These are phyloP conservation scores for Thyatira batis DNA, from an alignment of 2,888 invertebrate genomes.

Conservation along the genomic window DNA sequence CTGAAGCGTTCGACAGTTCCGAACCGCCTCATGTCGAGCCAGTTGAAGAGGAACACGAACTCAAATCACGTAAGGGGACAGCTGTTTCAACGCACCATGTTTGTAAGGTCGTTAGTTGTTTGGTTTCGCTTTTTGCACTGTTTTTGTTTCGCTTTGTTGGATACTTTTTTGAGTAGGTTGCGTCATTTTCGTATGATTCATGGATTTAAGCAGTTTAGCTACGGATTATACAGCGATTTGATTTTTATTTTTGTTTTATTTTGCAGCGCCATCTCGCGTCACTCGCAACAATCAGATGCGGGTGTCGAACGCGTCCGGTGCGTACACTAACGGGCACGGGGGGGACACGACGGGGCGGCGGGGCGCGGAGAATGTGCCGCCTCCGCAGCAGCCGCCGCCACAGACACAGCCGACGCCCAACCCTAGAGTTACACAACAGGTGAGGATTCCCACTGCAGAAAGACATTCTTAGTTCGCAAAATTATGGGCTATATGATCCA, in stretches of 20 bases:
- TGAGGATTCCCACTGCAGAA: slow-evolving; percentile 20
- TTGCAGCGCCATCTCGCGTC: slow-evolving; percentile 70
- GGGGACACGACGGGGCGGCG: slow-evolving; percentile 83
- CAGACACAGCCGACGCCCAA: slow-evolving; percentile 56
- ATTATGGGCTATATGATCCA: too few species aligned
- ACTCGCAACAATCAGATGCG: slow-evolving; percentile 81
- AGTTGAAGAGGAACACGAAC: slow-evolving; percentile 43
- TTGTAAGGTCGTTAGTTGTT: slow-evolving; percentile 29
- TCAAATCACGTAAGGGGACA: slow-evolving; percentile 66
- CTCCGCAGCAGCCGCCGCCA: slow-evolving; percentile 72
- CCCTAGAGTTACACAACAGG: slow-evolving; percentile 74
- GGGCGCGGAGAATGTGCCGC: slow-evolving; percentile 85
- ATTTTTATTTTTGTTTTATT: not conserved
- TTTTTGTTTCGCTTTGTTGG: slow-evolving; percentile 28
- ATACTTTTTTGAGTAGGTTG: slow-evolving; percentile 33
- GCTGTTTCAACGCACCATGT: slow-evolving; percentile 37
- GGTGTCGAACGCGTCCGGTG: slow-evolving; percentile 78
- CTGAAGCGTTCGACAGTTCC: slow-evolving; percentile 60
- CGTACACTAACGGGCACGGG: slow-evolving; percentile 82
- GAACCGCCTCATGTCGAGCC: slow-evolving; percentile 37
- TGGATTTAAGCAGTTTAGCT: slow-evolving; percentile 30
- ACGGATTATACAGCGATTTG: slow-evolving; percentile 1
- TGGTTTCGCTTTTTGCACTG: slow-evolving; percentile 53
- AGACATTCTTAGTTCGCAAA: not conserved
- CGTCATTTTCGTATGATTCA: slow-evolving; percentile 52